Evolutionary conservation across 1,140 invertebrate genomes (phyloP), one percentile per base, ranked within the genome.

Genomic region (Metopolophium dirhodum): DNA sequence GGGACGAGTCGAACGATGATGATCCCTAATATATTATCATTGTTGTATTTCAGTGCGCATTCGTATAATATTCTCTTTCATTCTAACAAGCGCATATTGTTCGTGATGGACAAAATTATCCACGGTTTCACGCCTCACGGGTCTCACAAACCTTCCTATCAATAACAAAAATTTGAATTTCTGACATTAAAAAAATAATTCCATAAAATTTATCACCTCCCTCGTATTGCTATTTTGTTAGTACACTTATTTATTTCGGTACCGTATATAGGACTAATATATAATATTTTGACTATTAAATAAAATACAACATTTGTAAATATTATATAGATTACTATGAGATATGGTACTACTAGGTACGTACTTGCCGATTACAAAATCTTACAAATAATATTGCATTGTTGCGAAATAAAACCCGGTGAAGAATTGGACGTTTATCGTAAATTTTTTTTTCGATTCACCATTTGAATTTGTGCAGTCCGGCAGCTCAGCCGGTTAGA

Each of bases 71-170:
- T 37, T 54, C 8, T 54, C 23, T 37, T 57, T 89, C 87, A 1
- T 49, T 35, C 49, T 54, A 89, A 89, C 51, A 45, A 90, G 57
- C 57, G 37, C 37, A 22, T 37, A 68, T 68, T 68, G 89, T 90
- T 90, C 54, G 37, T 20, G 89, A 45, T 57, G 57, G 54, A 68
- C 68, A 57, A 90, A 90, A 89, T 89, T 89, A 89, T 89, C n/a
- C n/a, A 89, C 35, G 88, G 88, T 89, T 41, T 37, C 88, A 57
- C 14, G 61, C 49, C 87, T 35, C 47, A 35, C 18, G 26, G 11
- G n/a, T n/a, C 20, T 35, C 87, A 35, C 54, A 77, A 77, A 18
- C n/a, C 49, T n/a, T 49, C 30, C 30, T 49, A 49, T 87, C 86
- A 49, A 88, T 88, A 51, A 35, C n/a, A n/a, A 88, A 51, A 35